A percentile compares a stretch with the other conserved stretches of the same genome.
phyloP scores from a whole-genome alignment of 2,888 invertebrate species.

The Meteorus colon region DNA sequence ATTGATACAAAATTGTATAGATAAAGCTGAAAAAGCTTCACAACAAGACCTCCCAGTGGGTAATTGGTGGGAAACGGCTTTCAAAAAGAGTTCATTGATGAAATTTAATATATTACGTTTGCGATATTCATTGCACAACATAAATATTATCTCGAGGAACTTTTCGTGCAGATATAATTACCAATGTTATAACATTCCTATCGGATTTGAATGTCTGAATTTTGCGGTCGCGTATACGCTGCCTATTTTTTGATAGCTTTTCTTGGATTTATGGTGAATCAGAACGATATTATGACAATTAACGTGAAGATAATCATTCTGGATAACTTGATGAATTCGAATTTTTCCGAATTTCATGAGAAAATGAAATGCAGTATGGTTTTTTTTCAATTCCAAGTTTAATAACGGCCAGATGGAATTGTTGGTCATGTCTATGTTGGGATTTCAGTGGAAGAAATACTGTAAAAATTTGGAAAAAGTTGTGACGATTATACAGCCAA shows the following conservation, averaged over 20 bases:
- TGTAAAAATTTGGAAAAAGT: no score
- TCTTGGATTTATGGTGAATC: neutral
- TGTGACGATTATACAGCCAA: neutral
- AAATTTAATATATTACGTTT: neutral
- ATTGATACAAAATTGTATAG: neutral
- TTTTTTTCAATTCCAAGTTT: neutral
- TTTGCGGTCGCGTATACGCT: neutral
- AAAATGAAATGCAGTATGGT: neutral
- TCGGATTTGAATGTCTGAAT: no score
- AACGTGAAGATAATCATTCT: neutral
- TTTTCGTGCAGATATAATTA: neutral
- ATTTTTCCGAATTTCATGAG: neutral
- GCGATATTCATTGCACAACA: neutral
- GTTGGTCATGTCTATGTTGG: neutral
- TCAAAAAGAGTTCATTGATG: no score
- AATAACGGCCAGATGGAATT: neutral
- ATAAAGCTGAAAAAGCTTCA: constrained; percentile 9
- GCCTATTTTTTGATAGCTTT: neutral
- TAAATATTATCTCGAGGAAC: neutral
- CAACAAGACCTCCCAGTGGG: neutral
- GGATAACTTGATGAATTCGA: neutral
- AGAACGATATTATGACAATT: neutral
- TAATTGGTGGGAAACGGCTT: neutral
- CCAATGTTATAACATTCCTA: no score
- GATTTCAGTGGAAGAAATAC: neutral